These are phyloP conservation scores for Pseudomugil tenellus DNA, from an alignment of 2,797 vertebrate genomes.

Conservation along the genomic window DNA sequence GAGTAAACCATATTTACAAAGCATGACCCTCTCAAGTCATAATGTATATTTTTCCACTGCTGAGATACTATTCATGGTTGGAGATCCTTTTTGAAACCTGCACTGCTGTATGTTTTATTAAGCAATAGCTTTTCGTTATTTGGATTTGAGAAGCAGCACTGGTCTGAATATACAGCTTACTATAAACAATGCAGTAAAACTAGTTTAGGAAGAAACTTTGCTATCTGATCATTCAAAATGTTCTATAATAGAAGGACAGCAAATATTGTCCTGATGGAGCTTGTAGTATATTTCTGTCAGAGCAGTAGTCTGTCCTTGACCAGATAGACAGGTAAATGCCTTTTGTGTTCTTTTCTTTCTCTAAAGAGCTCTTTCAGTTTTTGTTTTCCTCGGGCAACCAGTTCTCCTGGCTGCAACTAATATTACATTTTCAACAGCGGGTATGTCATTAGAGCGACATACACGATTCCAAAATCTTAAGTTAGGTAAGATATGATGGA, in stretches of 20 bases:
- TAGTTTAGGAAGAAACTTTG: too few relatives aligned
- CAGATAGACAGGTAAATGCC: not conserved
- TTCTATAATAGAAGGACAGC: slow-evolving; percentile 3
- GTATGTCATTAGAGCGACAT: not conserved
- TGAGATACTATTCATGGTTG: slow-evolving; percentile 17
- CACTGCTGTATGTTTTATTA: not conserved
- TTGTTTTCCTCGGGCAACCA: slow-evolving; percentile 25
- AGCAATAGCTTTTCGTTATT: not conserved
- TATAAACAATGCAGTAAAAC: not conserved
- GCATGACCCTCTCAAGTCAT: slow-evolving; percentile 34
- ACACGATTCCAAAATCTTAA: slow-evolving; percentile 7
- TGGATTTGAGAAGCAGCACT: not conserved
- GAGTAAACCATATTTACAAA: slow-evolving; percentile 56
- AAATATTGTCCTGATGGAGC: slow-evolving; percentile 5
- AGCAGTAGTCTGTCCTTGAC: slow-evolving; percentile 16
- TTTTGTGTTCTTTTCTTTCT: slow-evolving; percentile 11
- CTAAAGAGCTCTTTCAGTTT: not conserved
- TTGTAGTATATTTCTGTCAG: not conserved
- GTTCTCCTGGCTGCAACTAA: slow-evolving; percentile 13
- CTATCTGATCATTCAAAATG: slow-evolving; percentile 5
- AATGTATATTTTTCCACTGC: slow-evolving; percentile 21
- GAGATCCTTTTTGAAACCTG: slow-evolving; percentile 8
- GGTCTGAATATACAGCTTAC: not conserved
- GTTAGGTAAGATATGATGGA: not conserved
- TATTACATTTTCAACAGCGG: slow-evolving; percentile 27